Conservation (phyloP, 2,888 invertebrate genomes). For the Brachypalpus laphriformis region DNA sequence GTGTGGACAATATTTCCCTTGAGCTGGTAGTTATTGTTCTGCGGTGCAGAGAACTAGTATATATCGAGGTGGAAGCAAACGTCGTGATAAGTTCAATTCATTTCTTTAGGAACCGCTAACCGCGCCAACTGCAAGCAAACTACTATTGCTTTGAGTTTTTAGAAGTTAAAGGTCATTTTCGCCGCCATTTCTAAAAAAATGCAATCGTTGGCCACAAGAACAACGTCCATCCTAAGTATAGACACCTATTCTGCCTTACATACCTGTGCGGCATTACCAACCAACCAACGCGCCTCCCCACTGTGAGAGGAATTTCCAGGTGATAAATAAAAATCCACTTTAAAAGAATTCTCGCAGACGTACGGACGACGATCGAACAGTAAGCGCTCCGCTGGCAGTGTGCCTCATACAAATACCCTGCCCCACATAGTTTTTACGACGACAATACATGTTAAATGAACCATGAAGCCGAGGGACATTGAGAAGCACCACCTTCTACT, state of each 20-base stretch:
- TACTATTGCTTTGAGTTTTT: too few species aligned
- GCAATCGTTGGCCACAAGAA: neutral
- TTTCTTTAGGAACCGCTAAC: too few species aligned
- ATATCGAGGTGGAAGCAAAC: too few species aligned
- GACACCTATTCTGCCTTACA: neutral
- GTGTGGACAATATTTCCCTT: too few species aligned
- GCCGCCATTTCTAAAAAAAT: neutral
- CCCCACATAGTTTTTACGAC: conserved; percentile 36
- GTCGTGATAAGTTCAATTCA: too few species aligned
- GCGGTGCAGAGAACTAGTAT: too few species aligned
- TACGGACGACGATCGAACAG: conserved; percentile 54
- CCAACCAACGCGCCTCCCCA: conserved; percentile 46
- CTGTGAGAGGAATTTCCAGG: conserved; percentile 60
- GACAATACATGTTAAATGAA: conserved; percentile 60
- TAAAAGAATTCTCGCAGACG: conserved; percentile 51
- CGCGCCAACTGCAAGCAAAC: too few species aligned
- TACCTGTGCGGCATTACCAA: neutral
- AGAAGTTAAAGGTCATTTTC: too few species aligned
- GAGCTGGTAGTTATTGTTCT: too few species aligned
- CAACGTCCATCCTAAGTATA: neutral
- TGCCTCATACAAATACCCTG: conserved; percentile 37
- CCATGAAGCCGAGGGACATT: conserved; percentile 53
- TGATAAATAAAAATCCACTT: conserved; percentile 69
- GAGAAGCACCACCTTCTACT: conserved; percentile 42
- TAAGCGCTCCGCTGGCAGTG: conserved; percentile 7